Evolutionary conservation across 2,797 vertebrate species (phyloP).

Genomic region (Gymnocypris eckloni): DNA sequence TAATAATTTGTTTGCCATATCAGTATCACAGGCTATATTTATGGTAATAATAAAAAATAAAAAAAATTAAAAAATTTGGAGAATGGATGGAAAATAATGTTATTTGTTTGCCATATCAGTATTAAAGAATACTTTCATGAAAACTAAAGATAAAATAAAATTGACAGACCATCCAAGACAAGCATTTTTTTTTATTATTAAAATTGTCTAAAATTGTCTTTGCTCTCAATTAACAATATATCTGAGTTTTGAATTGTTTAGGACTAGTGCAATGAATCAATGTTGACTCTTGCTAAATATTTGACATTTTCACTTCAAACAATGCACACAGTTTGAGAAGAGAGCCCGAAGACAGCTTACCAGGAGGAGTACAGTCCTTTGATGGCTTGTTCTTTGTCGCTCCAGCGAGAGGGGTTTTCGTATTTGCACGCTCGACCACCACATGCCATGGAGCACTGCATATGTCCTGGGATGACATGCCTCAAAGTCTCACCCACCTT

Average conservation of each 20-base stretch:
- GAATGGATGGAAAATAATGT: not conserved
- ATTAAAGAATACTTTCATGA: not conserved
- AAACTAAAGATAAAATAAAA: not conserved
- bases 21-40: not conserved
- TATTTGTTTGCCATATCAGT: not conserved
- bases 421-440: slow-evolving; percentile 96
- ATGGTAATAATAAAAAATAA: not conserved
- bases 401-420: slow-evolving; percentile 96
- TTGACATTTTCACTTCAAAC: slow-evolving; percentile 3
- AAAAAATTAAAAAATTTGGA: not conserved
- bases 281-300: not conserved
- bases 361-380: slow-evolving; percentile 96
- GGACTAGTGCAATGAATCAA: not conserved
- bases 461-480: slow-evolving; percentile 92
- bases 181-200: no score
- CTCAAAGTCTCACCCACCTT: slow-evolving; percentile 94
- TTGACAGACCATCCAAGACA: not conserved
- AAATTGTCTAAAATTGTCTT: not conserved
- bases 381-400: slow-evolving; percentile 89
- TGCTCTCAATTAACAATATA: not conserved
- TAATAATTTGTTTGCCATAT: not conserved
- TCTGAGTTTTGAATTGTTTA: not conserved
- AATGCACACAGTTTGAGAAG: not conserved
- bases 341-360: slow-evolving; percentile 70
- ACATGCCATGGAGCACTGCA: slow-evolving; percentile 98